Evolutionary conservation across 2,888 invertebrate genomes (phyloP).

Genomic region (Leucoma salicis): DNA sequence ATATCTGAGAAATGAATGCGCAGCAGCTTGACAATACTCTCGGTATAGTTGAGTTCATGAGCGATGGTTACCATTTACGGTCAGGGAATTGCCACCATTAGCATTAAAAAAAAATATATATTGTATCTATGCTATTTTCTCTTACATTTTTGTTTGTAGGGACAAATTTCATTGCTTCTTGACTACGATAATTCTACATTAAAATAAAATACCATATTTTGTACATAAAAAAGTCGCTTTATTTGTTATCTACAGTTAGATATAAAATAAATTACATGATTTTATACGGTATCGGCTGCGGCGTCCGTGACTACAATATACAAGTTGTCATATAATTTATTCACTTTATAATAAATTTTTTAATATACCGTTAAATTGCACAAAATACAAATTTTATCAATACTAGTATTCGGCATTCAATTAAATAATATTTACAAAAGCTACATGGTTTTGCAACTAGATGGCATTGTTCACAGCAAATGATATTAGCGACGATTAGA

Average conservation of each 20-base stretch:
- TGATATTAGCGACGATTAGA: conserved; percentile 15
- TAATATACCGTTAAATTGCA: conserved; percentile 33
- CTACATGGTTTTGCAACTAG: conserved; percentile 15
- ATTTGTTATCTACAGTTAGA: conserved; percentile 81
- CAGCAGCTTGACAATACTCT: too few species aligned
- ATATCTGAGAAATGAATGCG: too few species aligned
- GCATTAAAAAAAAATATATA: too few species aligned
- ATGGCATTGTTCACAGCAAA: conserved; percentile 18
- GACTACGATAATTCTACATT: too few species aligned
- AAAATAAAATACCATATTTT: conserved; percentile 12
- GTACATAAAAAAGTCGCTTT: conserved; percentile 79
- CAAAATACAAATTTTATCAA: conserved; percentile 34
- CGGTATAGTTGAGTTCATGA: too few species aligned
- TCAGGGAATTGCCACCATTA: too few species aligned
- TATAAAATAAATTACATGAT: conserved; percentile 81
- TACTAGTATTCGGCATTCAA: conserved; percentile 23
- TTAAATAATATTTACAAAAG: conserved; percentile 36
- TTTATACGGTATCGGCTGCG: conserved; percentile 55
- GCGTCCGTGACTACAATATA: conserved; percentile 54
- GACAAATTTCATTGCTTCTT: too few species aligned
- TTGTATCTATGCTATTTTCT: too few species aligned
- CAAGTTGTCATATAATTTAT: conserved; percentile 45
- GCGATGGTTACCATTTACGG: too few species aligned
- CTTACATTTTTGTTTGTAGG: too few species aligned
- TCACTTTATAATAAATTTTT: conserved; percentile 27